Base-by-base conservation (phyloP, 2,888 invertebrate genomes). In the Lomographa bimaculata region DNA sequence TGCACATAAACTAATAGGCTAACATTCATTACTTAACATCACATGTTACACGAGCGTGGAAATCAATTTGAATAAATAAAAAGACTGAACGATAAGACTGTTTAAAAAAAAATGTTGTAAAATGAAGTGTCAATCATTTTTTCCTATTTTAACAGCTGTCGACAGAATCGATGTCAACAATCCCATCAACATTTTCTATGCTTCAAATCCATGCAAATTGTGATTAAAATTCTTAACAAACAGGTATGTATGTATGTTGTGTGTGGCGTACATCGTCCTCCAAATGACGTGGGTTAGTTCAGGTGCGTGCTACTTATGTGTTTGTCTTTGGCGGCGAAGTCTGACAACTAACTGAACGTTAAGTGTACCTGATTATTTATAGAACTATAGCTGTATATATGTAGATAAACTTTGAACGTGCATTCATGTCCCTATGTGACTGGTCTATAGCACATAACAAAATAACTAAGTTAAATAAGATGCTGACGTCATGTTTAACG, bases 221-320 rank as follows among this genome's bases (percentile, higher is more conserved):
- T 36, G 36, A 42, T 46, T 42, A 44, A 45, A 43, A 45, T 47
- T 40, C 34, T 39, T 27, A 19, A 43, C 41, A 45, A 43, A 36
- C 33, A 46, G 7, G 8, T 16, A 40, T 9, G 20, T 17, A 26
- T 17, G 28, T 29, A 37, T n/a, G 14, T 33, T 23, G 32, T 38
- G 19, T 23, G 34, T 33, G 16, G 23, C 26, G 23, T 34, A 28
- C 36, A 39, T 40, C 54, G 64, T 69, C 66, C 70, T 69, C 64
- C 52, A 61, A 62, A 51, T 75, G 77, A 75, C 73, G 75, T 72
- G 11, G 46, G 62, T 84, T 76, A 68, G 64, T 54, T 67, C 86
- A 85, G 78, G 69, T 86, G 85, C 62, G 84, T 52, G 66, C 85
- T 63, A 83, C 62, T 79, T 81, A 69, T 54, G 46, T 71, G 59